Evolutionary conservation across 1,140 invertebrate species (phyloP).

Genomic region (Bactericera cockerelli): DNA sequence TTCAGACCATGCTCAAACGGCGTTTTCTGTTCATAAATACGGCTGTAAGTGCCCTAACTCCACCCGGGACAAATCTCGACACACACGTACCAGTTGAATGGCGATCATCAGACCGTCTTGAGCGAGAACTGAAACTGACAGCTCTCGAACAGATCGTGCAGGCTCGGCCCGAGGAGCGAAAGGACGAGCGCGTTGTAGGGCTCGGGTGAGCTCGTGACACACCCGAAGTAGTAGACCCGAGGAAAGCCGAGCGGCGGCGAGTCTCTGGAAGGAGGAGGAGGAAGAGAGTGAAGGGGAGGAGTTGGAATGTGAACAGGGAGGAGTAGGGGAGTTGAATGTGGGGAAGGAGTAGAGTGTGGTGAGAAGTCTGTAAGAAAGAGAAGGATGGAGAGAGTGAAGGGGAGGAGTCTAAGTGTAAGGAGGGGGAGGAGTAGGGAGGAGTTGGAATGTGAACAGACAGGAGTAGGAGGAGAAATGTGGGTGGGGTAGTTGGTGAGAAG

Average conservation of each 20-base stretch:
- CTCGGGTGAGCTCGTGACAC: conserved; percentile 40
- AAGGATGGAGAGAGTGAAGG: conserved; percentile 98
- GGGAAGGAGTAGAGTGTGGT: neutral
- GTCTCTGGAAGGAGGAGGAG: conserved; percentile 11
- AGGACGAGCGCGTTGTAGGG: conserved; percentile 74
- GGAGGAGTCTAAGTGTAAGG: conserved; percentile 22
- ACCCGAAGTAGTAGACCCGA: conserved; percentile 98
- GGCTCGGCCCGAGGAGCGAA: conserved; percentile 59
- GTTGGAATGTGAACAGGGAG: conserved; percentile 5
- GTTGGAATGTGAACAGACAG: conserved; percentile 2
- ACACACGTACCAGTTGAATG: conserved; percentile 95
- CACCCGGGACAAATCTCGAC: no score
- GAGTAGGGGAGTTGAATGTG: conserved; percentile 1
- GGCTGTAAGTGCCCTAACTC: no score
- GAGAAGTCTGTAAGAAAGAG: no score
- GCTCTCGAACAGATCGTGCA: conserved; percentile 63
- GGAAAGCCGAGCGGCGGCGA: conserved; percentile 79
- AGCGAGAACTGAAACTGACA: conserved; percentile 74
- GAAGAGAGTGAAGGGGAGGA: conserved; percentile 17
- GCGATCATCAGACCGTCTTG: conserved; percentile 98
- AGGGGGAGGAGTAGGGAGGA: conserved; percentile 5
- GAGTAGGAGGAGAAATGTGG: neutral
- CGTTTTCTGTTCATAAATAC: no score
- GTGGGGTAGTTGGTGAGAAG: neutral
- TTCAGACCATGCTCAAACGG: no score